Conservation (phyloP, 2,797 vertebrate genomes). For the Darevskia mixta region DNA sequence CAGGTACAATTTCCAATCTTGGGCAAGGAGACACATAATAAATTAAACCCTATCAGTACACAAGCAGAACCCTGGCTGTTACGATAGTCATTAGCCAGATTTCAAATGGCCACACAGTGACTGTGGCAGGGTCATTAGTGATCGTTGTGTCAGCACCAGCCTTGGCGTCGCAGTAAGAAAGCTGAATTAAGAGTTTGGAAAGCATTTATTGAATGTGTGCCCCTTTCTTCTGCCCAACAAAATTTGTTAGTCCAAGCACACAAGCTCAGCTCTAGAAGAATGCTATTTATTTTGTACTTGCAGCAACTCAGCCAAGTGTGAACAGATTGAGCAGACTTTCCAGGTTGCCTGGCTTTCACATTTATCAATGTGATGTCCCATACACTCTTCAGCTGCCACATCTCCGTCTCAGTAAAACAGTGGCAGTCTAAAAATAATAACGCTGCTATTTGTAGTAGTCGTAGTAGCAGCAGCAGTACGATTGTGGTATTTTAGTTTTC, state of each 20-base stretch:
- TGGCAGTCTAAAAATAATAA: neutral
- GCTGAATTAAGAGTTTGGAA: neutral
- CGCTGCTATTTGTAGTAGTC: too few relatives aligned
- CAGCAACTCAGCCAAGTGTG: neutral
- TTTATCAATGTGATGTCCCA: constrained; percentile 8
- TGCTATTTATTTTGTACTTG: neutral
- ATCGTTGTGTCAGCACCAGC: constrained; percentile 50
- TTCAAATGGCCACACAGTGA: neutral
- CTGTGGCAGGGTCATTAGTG: constrained; percentile 52
- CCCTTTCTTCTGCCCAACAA: constrained; percentile 26
- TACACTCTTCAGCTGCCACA: neutral
- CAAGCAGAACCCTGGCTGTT: constrained; percentile 21
- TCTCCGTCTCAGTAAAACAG: neutral
- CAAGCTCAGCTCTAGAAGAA: neutral
- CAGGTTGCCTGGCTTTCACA: neutral
- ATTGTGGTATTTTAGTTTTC: neutral
- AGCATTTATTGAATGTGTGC: constrained; percentile 11
- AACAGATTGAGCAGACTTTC: neutral
- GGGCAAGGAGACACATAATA: constrained; percentile 17
- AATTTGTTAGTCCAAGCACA: constrained; percentile 7
- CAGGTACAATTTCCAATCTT: constrained; percentile 17
- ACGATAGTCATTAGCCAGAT: constrained; percentile 43
- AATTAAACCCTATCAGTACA: constrained; percentile 28
- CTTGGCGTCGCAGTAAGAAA: constrained; percentile 36
- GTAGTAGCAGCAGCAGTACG: too few relatives aligned